Percentiles rank a stretch among this genome's conserved stretches.
phyloP scores from a whole-genome alignment of 2,888 invertebrate genomes.

The Macroteleia sp. region DNA sequence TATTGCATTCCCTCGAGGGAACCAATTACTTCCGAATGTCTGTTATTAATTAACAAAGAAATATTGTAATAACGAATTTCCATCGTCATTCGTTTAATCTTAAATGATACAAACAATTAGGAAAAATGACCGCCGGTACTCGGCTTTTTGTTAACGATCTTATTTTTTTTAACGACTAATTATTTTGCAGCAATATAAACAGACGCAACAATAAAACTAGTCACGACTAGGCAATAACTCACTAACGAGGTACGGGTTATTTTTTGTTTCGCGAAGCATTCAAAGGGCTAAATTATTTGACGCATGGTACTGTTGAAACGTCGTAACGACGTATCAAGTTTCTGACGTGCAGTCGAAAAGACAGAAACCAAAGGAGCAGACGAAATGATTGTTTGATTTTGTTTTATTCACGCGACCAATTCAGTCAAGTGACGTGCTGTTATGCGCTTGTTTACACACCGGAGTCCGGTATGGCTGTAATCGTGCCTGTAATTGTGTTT shows the following conservation, averaged over 20 bases:
- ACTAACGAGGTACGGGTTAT: conserved; percentile 52
- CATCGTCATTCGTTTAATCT: too few species aligned
- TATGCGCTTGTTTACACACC: conserved; percentile 3
- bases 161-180: conserved; percentile 18
- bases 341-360: too few species aligned
- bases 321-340: too few species aligned
- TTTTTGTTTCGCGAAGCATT: conserved; percentile 41
- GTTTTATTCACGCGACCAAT: conserved; percentile 30
- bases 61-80: too few species aligned
- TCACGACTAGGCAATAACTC: conserved; percentile 57
- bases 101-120: too few species aligned
- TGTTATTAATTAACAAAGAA: too few species aligned
- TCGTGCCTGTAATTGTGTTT: conserved; percentile 25
- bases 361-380: too few species aligned
- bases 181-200: conserved; percentile 36
- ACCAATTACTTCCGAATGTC: too few species aligned
- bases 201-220: conserved; percentile 41
- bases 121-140: too few species aligned
- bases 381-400: conserved; percentile 38
- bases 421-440: not conserved
- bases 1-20: too few species aligned
- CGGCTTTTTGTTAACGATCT: too few species aligned
- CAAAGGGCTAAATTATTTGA: conserved; percentile 29
- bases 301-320: conserved; percentile 8
- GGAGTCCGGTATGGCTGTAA: conserved; percentile 6